Evolutionary conservation across 2,113 vertebrate genomes (phyloP).

Genomic region (Eonycteris spelaea): DNA sequence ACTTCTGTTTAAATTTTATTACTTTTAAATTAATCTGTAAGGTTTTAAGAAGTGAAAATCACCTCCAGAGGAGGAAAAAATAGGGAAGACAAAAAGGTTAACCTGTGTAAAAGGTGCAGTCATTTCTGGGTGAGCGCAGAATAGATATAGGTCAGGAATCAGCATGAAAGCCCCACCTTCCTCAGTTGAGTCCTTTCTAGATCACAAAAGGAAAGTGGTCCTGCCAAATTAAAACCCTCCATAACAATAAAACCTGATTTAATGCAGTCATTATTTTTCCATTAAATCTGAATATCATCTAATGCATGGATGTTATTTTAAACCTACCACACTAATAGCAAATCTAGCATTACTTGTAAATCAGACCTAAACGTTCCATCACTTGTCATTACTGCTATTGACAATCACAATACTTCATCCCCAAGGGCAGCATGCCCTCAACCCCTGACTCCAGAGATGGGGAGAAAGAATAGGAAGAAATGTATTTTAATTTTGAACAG

Average conservation of each 20-base stretch:
- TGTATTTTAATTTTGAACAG: neutral
- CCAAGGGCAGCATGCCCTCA: conserved; percentile 15
- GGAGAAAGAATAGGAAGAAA: neutral
- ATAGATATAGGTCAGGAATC: conserved; percentile 64
- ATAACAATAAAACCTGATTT: conserved; percentile 75
- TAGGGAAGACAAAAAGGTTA: conserved; percentile 46
- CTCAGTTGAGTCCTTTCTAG: neutral
- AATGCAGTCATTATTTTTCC: conserved; percentile 72
- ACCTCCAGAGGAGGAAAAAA: neutral
- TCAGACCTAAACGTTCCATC: conserved; percentile 31
- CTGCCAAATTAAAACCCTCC: conserved; percentile 70
- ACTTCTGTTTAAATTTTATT: conserved; percentile 73
- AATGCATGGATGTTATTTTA: conserved; percentile 71
- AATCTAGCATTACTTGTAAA: conserved; percentile 61
- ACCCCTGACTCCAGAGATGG: conserved; percentile 12
- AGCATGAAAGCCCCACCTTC: conserved; percentile 54
- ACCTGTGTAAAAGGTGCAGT: conserved; percentile 20
- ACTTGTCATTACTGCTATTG: conserved; percentile 65
- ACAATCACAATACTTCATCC: conserved; percentile 40
- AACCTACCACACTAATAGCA: conserved; percentile 66
- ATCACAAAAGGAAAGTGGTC: conserved; percentile 61
- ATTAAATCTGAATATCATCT: conserved; percentile 70
- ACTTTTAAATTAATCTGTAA: conserved; percentile 60
- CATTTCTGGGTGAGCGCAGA: conserved; percentile 36
- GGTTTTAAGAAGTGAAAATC: conserved; percentile 41